These are phyloP conservation scores for Pollenia amentaria DNA, from an alignment of 2,888 invertebrate genomes.

Conservation along the genomic window DNA sequence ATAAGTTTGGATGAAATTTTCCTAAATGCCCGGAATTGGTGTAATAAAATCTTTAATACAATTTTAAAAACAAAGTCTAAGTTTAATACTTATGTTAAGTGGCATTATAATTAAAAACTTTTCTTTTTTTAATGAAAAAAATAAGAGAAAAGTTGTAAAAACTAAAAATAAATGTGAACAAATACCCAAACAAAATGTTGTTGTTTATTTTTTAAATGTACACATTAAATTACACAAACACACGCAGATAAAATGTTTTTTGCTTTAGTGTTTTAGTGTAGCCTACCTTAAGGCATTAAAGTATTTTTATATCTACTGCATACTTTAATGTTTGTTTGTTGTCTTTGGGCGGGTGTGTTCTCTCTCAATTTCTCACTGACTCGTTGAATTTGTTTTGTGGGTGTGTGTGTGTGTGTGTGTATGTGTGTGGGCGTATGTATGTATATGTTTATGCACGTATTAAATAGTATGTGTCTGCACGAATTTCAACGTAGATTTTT, in stretches of 20 bases:
- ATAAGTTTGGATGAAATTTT: background rate
- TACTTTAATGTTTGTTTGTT: conserved; percentile 51
- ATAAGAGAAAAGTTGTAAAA: conserved; percentile 16
- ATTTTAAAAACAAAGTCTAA: conserved; percentile 58
- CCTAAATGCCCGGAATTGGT: conserved; percentile 1
- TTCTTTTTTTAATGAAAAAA: conserved; percentile 4
- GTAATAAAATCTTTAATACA: conserved; percentile 37
- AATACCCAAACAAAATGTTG: conserved; percentile 37
- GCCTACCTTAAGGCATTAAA: conserved; percentile 65
- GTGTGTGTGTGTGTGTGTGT: background rate
- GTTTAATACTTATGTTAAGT: conserved; percentile 69
- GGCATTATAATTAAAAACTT: conserved; percentile 72
- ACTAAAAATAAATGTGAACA: background rate
- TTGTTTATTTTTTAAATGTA: conserved; percentile 18
- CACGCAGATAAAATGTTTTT: background rate
- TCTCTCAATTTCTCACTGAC: background rate
- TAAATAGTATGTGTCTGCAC: background rate
- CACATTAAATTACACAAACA: background rate
- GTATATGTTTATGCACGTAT: background rate
- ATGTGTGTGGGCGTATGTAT: conserved; percentile 4
- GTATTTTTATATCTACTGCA: conserved; percentile 52
- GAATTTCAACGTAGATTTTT: conserved; percentile 43
- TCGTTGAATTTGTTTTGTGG: background rate
- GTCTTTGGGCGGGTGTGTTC: background rate
- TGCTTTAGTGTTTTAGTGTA: background rate